Conservation (phyloP, 23 tunicate species). For the Clavelina lepadiformis region DNA sequence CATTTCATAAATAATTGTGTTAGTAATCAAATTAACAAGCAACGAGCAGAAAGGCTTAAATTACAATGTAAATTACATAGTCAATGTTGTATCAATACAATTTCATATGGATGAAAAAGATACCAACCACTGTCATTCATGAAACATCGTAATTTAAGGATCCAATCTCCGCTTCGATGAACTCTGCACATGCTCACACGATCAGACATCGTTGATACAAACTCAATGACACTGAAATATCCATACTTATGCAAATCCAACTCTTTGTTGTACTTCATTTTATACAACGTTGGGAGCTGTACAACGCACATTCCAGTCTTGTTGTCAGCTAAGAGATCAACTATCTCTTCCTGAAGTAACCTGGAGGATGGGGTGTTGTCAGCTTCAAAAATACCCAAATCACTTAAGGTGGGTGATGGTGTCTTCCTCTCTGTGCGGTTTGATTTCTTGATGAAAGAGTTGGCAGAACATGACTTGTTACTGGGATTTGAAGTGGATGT, state of each 20-base stretch:
- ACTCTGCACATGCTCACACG: constrained; percentile 47
- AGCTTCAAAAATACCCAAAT: constrained; percentile 7
- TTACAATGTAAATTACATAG: no score
- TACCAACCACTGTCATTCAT: no score
- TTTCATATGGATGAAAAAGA: no score
- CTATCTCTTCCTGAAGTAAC: constrained; percentile 30
- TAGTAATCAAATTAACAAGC: no score
- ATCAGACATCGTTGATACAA: constrained; percentile 57
- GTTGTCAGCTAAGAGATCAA: constrained; percentile 32
- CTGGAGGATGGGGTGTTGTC: constrained; percentile 14
- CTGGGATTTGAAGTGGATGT: no score
- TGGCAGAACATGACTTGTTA: no score
- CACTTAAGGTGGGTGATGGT: no score
- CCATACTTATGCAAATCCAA: constrained; percentile 44
- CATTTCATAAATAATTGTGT: no score
- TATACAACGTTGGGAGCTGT: constrained; percentile 21
- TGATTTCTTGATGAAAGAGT: no score
- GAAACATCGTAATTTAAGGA: constrained; percentile 16
- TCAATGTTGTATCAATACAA: no score
- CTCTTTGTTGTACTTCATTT: constrained; percentile 52
- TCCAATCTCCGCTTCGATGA: constrained; percentile 59
- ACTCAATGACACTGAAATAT: constrained; percentile 72
- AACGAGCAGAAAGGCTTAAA: no score
- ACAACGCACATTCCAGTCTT: constrained; percentile 28
- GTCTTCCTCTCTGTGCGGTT: no score